Percentiles rank a stretch among this genome's conserved stretches.
Conservation (phyloP, 2,797 vertebrate genomes). For the Melanotaenia parkinsoni region DNA sequence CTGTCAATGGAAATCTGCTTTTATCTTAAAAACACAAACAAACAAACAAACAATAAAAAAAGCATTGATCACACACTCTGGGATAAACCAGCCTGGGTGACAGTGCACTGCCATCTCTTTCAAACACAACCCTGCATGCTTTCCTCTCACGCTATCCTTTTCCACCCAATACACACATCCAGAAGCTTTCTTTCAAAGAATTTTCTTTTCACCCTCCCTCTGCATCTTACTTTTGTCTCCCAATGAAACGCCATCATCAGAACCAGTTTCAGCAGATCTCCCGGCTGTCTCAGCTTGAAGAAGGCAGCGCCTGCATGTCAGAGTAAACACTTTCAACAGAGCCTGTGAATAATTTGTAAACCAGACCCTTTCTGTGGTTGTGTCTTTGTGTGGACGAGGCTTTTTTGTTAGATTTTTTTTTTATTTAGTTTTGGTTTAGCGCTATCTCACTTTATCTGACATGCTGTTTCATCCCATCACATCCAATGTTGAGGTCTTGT, state of each 20-base stretch:
- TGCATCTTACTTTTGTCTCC: constrained; percentile 37
- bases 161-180: constrained; percentile 6
- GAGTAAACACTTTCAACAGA: constrained; percentile 62
- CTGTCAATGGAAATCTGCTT: constrained; percentile 49
- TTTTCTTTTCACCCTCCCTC: constrained; percentile 14
- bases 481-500: constrained; percentile 47
- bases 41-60: constrained; percentile 19
- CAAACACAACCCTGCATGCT: constrained; percentile 30
- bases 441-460: constrained; percentile 39
- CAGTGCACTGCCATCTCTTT: constrained; percentile 39
- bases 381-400: constrained; percentile 42
- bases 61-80: constrained; percentile 59
- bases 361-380: constrained; percentile 41
- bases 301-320: constrained; percentile 36
- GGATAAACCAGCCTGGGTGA: constrained; percentile 37
- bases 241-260: constrained; percentile 45
- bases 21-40: constrained; percentile 15
- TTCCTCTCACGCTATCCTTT: constrained; percentile 20
- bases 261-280: constrained; percentile 44
- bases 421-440: constrained; percentile 14
- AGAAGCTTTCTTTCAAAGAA: constrained; percentile 39
- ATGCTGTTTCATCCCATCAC: constrained; percentile 65
- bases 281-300: constrained; percentile 15
- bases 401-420: constrained; percentile 9
- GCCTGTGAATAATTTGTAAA: constrained; percentile 61